Evolutionary conservation across 2,113 vertebrate species (phyloP).

Genomic region (Butorides virescens): DNA sequence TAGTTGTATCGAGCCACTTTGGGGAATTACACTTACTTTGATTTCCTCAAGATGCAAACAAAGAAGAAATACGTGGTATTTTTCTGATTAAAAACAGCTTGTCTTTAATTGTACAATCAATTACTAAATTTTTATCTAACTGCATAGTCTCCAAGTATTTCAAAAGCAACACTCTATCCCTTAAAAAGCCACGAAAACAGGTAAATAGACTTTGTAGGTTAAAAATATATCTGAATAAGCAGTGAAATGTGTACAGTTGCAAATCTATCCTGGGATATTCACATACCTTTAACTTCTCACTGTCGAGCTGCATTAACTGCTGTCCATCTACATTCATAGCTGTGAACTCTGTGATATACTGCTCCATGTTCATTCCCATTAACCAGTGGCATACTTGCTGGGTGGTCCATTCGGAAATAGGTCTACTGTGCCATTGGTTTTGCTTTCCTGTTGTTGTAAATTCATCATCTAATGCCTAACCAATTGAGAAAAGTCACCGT

Average conservation of each 20-base stretch:
- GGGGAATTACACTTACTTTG: not conserved
- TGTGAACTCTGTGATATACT: slow-evolving; percentile 85
- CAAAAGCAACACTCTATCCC: not conserved
- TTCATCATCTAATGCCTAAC: slow-evolving; percentile 85
- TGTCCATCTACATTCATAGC: slow-evolving; percentile 81
- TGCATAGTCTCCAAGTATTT: not conserved
- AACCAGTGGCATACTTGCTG: slow-evolving; percentile 89
- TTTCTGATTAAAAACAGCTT: not conserved
- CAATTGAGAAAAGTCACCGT: not conserved
- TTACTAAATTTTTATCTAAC: not conserved
- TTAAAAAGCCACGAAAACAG: not conserved
- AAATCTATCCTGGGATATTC: not conserved
- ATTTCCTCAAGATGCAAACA: not conserved
- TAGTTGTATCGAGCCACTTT: not conserved
- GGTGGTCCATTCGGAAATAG: slow-evolving; percentile 85
- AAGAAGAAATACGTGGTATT: not conserved
- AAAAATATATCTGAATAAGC: not conserved
- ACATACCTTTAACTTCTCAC: slow-evolving; percentile 85
- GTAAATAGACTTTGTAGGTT: not conserved
- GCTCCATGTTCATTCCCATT: slow-evolving; percentile 91
- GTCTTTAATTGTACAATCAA: not conserved
- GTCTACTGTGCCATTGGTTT: slow-evolving; percentile 88
- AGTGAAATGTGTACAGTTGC: not conserved
- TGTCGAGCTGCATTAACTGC: slow-evolving; percentile 85
- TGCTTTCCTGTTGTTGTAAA: slow-evolving; percentile 78